Evolutionary conservation across 2,113 vertebrate genomes (phyloP).

Genomic region (Passerina amoena): DNA sequence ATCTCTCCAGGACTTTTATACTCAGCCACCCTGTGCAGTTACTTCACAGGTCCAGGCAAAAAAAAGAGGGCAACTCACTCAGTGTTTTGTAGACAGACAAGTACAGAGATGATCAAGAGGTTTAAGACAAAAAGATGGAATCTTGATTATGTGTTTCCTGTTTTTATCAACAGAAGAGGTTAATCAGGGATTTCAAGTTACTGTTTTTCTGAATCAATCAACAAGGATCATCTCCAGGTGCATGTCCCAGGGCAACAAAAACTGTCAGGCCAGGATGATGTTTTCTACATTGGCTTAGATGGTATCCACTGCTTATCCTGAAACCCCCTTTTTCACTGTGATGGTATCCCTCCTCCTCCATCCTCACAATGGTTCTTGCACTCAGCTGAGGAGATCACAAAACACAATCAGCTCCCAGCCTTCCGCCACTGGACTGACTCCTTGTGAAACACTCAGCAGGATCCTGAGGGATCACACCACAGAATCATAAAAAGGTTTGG

Average conservation of each 20-base stretch:
- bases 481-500: neutral
- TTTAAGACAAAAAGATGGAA: neutral
- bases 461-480: neutral
- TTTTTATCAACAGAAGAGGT: neutral
- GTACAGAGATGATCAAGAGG: neutral
- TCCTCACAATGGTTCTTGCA: neutral
- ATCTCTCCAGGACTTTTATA: neutral
- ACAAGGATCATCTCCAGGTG: neutral
- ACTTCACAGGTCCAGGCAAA: neutral
- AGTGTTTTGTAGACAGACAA: neutral
- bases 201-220: neutral
- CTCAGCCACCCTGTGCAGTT: neutral
- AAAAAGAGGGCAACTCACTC: neutral
- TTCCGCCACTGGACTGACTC: neutral
- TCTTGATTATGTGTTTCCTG: neutral
- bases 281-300: neutral
- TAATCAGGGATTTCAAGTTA: neutral
- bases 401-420: neutral
- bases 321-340: neutral
- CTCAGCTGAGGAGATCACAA: neutral
- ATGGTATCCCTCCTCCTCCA: neutral
- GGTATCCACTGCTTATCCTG: neutral
- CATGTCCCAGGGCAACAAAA: neutral
- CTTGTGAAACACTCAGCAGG: neutral
- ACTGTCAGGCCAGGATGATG: neutral